Evolutionary conservation across 2,113 vertebrate genomes (phyloP), one percentile per base, ranked within the genome.

Genomic region (Amphiprion ocellaris): DNA sequence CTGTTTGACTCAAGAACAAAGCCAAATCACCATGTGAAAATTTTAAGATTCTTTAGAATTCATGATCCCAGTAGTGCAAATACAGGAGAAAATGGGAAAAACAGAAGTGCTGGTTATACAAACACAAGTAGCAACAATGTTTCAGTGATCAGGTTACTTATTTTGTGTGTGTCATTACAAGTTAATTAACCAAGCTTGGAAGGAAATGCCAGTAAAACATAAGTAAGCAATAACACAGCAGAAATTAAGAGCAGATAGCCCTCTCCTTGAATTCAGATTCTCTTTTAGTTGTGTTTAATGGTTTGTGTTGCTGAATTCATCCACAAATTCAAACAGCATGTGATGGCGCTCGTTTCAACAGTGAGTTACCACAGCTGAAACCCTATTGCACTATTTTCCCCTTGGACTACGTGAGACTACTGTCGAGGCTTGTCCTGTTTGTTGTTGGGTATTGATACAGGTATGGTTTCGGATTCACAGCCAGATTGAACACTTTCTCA

Each of bases 191-290:
- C 33, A 76, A 78, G 74, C 62, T 24, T 21, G 10, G 39, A 79
- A 26, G 53, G 10, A 63, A 79, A 55, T 70, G 54, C 53, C 72
- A 71, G 77, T 65, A 74, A 90, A 83, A 81, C 59, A 23, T 65
- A n/a, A 56, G 74, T 14, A 79, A 71, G 4, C 52, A 59, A 69
- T 87, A 76, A 79, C 0, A 37, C 12, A 33, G 65, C 2, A 64
- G 19, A 79, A 72, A 84, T 68, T 12, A 60, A 65, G 66, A 80
- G 26, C 74, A 81, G 63, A 66, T 10, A 11, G 21, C 55, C n/a
- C 17, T 47, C 24, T 53, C 15, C 16, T 54, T 65, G 12, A 62
- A 69, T 52, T 69, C 26, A 73, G 26, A 59, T 54, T 33, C 44
- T 66, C 58, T 75, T 71, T 62, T 37, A 56, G 19, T 55, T 64